phyloP scores from a whole-genome alignment of 2,113 vertebrate genomes.

The Nerophis ophidion region DNA sequence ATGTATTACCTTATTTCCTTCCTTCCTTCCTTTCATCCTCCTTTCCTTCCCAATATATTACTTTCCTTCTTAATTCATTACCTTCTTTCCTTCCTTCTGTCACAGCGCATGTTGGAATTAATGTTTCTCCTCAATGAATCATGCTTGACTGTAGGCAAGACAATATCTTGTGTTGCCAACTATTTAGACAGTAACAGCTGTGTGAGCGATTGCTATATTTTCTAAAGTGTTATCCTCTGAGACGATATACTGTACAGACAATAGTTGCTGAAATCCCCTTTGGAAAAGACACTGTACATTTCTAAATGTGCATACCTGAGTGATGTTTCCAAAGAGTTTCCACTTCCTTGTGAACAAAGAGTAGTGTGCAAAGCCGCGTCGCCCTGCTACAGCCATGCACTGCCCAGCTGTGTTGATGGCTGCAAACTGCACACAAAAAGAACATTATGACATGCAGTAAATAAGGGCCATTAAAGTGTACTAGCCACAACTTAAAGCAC shows the following conservation, averaged over 20 bases:
- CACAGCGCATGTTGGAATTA: no score
- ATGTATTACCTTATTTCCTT: no score
- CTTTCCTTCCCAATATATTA: no score
- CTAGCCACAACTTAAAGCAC: background rate
- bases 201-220: no score
- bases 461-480: background rate
- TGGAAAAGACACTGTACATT: no score
- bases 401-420: conserved; percentile 93
- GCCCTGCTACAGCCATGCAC: conserved; percentile 92
- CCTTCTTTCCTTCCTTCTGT: no score
- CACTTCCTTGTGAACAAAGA: conserved; percentile 95
- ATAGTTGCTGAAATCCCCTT: background rate
- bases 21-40: no score
- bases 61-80: no score
- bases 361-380: conserved; percentile 96
- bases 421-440: conserved; percentile 77
- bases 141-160: no score
- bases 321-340: conserved; percentile 98
- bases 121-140: no score
- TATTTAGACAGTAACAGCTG: no score
- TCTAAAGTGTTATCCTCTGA: background rate
- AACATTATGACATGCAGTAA: background rate
- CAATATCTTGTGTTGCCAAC: no score
- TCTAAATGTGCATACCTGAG: conserved; percentile 75
- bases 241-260: background rate